Percentiles rank a stretch among this genome's conserved stretches.
Evolutionary conservation across 2,113 vertebrate genomes (phyloP).

Genomic region (Morone saxatilis): DNA sequence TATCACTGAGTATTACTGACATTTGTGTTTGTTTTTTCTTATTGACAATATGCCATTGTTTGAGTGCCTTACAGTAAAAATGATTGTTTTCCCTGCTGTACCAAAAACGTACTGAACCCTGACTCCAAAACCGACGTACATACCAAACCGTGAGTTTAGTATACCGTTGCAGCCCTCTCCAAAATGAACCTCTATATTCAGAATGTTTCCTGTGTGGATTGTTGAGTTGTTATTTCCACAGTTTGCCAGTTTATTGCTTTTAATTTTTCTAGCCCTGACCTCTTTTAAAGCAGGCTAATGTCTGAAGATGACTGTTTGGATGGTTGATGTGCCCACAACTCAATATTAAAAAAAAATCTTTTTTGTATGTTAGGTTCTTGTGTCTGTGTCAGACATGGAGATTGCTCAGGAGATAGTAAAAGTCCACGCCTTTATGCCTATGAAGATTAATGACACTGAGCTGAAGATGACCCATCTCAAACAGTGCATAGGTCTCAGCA

Average conservation of each 20-base stretch:
- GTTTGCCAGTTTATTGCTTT: background rate
- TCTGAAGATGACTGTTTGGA: background rate
- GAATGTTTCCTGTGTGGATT: background rate
- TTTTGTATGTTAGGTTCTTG: slow-evolving; percentile 58
- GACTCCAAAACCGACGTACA: too few species aligned
- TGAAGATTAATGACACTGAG: slow-evolving; percentile 45
- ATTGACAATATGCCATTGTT: too few species aligned
- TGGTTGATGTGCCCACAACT: background rate
- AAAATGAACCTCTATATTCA: background rate
- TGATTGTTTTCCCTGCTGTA: too few species aligned
- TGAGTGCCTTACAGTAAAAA: too few species aligned
- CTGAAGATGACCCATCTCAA: slow-evolving; percentile 62
- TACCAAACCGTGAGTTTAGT: too few species aligned
- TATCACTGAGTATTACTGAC: too few species aligned
- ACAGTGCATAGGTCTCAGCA: slow-evolving; percentile 46
- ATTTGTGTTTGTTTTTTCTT: too few species aligned
- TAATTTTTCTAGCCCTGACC: background rate
- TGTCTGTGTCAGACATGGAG: slow-evolving; percentile 62
- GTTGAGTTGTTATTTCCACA: background rate
- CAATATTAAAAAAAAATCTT: background rate
- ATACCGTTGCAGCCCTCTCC: too few species aligned
- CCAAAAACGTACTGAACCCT: too few species aligned
- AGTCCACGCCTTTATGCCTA: slow-evolving; percentile 48
- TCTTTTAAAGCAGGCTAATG: background rate
- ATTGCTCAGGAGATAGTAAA: slow-evolving; percentile 74